A percentile compares a stretch with the other conserved stretches of the same genome.
Conservation (phyloP, 2,888 invertebrate species). For the Leptothorax acervorum region DNA sequence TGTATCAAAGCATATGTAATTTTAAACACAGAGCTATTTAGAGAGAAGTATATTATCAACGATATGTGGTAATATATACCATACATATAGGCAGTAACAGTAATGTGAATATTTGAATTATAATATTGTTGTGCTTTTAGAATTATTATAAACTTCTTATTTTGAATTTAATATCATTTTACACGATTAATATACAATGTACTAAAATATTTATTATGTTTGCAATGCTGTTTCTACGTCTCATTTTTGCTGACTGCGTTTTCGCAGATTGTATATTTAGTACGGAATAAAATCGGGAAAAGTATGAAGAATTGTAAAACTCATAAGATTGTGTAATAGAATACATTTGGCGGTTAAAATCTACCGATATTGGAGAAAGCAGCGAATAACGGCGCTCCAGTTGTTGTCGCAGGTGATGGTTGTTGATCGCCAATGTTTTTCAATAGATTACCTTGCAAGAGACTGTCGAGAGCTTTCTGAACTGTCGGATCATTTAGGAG, state of each 20-base stretch:
- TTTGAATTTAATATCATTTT: slow-evolving; percentile 29
- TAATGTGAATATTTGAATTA: slow-evolving; percentile 26
- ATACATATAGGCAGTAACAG: slow-evolving; percentile 19
- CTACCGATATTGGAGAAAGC: slow-evolving; percentile 84
- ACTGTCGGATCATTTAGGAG: slow-evolving; percentile 92
- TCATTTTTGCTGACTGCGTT: background rate
- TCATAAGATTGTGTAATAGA: slow-evolving; percentile 1
- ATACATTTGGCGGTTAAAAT: slow-evolving; percentile 74
- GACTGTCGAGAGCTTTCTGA: slow-evolving; percentile 92
- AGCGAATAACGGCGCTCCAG: slow-evolving; percentile 82
- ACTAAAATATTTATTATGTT: slow-evolving; percentile 43
- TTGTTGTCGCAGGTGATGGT: slow-evolving; percentile 74
- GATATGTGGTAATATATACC: background rate
- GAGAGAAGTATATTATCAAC: slow-evolving; percentile 23
- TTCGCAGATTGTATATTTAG: background rate
- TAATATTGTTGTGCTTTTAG: slow-evolving; percentile 16
- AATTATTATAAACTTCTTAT: background rate
- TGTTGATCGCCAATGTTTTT: slow-evolving; percentile 86
- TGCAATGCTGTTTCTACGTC: background rate
- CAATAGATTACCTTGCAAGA: slow-evolving; percentile 87
- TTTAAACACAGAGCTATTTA: slow-evolving; percentile 15
- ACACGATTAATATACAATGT: slow-evolving; percentile 43
- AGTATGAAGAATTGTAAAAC: slow-evolving; percentile 12
- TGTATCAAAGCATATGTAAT: slow-evolving; percentile 14
- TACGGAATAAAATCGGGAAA: slow-evolving; percentile 17